Evolutionary conservation across 2,113 vertebrate species (phyloP), one percentile per base, ranked within the genome.

Genomic region (Rhabdornis inornatus): DNA sequence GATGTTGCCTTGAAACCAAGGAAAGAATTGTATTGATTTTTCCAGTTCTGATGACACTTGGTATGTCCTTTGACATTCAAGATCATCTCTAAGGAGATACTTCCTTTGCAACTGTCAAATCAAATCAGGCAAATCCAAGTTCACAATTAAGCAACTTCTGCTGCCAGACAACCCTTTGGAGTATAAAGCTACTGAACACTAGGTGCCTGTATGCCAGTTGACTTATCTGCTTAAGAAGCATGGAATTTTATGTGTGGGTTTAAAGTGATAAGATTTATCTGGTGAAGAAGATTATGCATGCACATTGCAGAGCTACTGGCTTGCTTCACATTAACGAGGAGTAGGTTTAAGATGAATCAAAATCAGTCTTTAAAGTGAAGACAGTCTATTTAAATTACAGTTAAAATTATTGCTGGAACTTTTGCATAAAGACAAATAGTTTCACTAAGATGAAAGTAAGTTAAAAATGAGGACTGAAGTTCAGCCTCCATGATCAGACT

Each of bases 11-110:
- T 72, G 88, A 86, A 93, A 81, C 39, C 42, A 85, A 77, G 76
- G 49, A 35, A 64, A 69, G 20, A 65, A 65, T 55, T 45, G 22
- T 35, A 85, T 71, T 89, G 90, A 88, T 93, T 95, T 94, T 91
- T 84, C 52, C 70, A 50, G 47, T 64, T 86, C 76, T 89, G 76
- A 68, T 87, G 69, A 47, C 16, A 61, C 10, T 88, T 55, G 15
- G 13, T 20, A 1, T 59, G 76, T 83, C 55, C 92, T 83, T 89
- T 89, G 89, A 91, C 89, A 87, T 94, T 92, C 18, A 37, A 30
- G 81, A 94, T 84, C 80, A 81, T 81, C 77, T 95, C 93, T 95
- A 83, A 94, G 83, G 96, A 92, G 64, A 75, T 59, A 49, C 66
- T 94, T 90, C 75, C 57, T 74, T 79, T 89, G 66, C 25, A 83